These are phyloP conservation scores for Reinhardtius hippoglossoides DNA, from an alignment of 2,113 vertebrate species.

Conservation along the genomic window DNA sequence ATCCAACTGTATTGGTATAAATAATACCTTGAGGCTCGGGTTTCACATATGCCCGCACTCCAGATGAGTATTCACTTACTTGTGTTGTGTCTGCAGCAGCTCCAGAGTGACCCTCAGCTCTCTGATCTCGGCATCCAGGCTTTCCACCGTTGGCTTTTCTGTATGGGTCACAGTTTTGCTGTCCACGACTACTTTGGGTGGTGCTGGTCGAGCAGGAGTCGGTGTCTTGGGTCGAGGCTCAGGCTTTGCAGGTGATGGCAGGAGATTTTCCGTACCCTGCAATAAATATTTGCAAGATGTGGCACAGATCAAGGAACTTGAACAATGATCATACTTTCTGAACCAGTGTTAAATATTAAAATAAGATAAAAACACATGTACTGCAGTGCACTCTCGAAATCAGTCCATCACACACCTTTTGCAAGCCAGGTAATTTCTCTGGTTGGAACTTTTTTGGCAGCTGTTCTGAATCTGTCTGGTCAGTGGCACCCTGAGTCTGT, in stretches of 20 bases:
- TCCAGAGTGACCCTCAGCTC: slow-evolving; percentile 81
- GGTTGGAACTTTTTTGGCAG: slow-evolving; percentile 45
- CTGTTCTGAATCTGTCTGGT: slow-evolving; percentile 52
- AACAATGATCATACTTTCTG: not conserved
- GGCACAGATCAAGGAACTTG: not conserved
- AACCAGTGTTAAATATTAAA: too few species aligned
- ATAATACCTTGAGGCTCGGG: not conserved
- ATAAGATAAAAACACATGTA: too few species aligned
- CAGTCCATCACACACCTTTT: slow-evolving; percentile 55
- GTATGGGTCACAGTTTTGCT: slow-evolving; percentile 35
- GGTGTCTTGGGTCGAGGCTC: slow-evolving; percentile 48
- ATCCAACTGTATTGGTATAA: not conserved
- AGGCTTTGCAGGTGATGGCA: slow-evolving; percentile 48
- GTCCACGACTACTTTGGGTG: slow-evolving; percentile 38
- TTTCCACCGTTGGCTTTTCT: slow-evolving; percentile 54
- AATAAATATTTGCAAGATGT: not conserved
- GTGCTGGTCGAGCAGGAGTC: slow-evolving; percentile 32
- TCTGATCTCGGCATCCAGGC: slow-evolving; percentile 75
- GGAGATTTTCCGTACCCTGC: slow-evolving; percentile 68
- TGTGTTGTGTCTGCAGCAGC: slow-evolving; percentile 74
- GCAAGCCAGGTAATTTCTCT: slow-evolving; percentile 48
- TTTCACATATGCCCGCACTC: not conserved
- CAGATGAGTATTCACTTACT: slow-evolving; percentile 66
- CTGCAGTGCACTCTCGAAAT: not conserved
- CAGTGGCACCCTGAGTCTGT: slow-evolving; percentile 49